Conservation (phyloP, 2,113 vertebrate genomes). For the Formicarius rufipectus region DNA sequence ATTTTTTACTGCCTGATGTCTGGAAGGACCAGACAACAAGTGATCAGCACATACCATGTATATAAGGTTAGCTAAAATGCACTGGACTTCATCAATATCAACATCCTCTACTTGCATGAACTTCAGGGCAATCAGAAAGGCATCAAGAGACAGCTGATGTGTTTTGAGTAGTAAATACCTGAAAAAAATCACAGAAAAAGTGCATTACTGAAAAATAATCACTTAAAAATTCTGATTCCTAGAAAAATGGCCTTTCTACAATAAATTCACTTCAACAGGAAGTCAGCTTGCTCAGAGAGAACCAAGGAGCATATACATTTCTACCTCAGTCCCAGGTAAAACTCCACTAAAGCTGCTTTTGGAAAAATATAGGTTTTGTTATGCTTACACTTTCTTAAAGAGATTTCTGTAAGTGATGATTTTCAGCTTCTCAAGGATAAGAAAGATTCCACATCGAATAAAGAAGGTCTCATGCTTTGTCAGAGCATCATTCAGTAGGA, state of each 20-base stretch:
- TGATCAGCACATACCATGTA: conserved; percentile 84
- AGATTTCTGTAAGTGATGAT: conserved; percentile 98
- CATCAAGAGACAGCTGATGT: conserved; percentile 92
- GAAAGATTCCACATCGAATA: conserved; percentile 97
- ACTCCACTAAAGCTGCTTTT: background rate
- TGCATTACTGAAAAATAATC: background rate
- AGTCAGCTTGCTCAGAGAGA: background rate
- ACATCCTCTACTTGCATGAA: conserved; percentile 95
- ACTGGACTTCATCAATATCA: conserved; percentile 95
- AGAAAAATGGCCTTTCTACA: background rate
- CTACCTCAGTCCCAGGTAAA: background rate
- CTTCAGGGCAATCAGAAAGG: conserved; percentile 88
- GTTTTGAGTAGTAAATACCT: conserved; percentile 91
- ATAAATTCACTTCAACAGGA: background rate
- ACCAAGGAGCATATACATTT: background rate
- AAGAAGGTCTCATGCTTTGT: conserved; percentile 95
- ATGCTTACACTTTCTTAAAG: conserved; percentile 96
- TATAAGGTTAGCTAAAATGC: conserved; percentile 94
- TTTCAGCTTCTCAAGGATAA: conserved; percentile 97
- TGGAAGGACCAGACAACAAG: background rate
- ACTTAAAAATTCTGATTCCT: background rate
- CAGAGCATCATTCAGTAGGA: conserved; percentile 90
- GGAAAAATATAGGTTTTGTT: background rate
- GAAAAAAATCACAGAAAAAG: background rate
- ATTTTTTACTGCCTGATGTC: background rate